A percentile compares a stretch with the other conserved stretches of the same genome.
These are phyloP conservation scores for Falco columbarius DNA, from an alignment of 2,797 vertebrate genomes.

Conservation along the genomic window DNA sequence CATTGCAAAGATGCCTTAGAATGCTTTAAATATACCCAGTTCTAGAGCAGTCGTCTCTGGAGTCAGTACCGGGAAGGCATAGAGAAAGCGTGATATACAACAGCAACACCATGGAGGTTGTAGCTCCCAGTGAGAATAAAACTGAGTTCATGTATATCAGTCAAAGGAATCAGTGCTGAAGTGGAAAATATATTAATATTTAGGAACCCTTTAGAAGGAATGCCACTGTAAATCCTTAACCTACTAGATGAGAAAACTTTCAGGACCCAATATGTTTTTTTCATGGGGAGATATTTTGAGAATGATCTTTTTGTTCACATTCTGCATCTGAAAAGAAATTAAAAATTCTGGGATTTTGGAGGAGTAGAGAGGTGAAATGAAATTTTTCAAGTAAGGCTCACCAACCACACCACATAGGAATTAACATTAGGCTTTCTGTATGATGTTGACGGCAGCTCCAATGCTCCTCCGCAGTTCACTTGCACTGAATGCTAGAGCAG, in stretches of 20 bases:
- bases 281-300: not conserved
- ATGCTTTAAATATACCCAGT: not conserved
- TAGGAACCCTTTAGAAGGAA: not conserved
- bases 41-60: not conserved
- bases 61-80: not conserved
- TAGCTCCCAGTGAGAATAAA: not conserved
- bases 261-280: fast-evolving
- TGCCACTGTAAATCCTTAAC: not conserved
- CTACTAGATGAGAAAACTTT: not conserved
- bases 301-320: fast-evolving
- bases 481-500: not conserved
- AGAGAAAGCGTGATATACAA: not conserved
- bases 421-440: not conserved
- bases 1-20: not conserved
- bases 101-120: not conserved
- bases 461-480: not conserved
- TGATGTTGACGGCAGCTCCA: not conserved
- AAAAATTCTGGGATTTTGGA: not conserved
- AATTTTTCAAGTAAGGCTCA: not conserved
- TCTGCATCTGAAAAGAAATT: not conserved
- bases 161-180: not conserved
- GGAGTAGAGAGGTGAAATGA: not conserved
- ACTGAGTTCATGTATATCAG: not conserved
- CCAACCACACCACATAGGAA: not conserved
- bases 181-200: not conserved